Percentiles rank a stretch among this genome's conserved stretches.
These are phyloP conservation scores for Phaethon lepturus DNA, from an alignment of 2,113 vertebrate species.

Conservation along the genomic window DNA sequence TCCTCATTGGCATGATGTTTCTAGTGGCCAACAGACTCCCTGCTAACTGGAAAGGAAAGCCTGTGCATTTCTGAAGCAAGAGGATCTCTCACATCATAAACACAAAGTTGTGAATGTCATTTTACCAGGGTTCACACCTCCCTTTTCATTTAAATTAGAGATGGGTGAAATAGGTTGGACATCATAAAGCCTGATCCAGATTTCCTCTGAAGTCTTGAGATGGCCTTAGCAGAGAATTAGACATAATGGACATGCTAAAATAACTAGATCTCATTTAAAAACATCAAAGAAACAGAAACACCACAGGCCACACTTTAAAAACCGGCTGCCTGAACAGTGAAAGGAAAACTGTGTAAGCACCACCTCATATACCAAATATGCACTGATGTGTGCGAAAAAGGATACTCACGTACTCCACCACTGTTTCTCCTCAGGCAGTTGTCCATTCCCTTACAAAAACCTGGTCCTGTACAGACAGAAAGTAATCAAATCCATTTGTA, in stretches of 20 bases:
- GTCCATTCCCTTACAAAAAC: conserved; percentile 22
- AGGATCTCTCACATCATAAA: conserved; percentile 32
- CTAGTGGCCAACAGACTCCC: background rate
- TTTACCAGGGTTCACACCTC: background rate
- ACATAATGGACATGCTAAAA: conserved; percentile 11
- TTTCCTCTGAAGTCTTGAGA: conserved; percentile 7
- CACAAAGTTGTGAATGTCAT: background rate
- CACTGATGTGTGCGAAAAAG: conserved; percentile 53
- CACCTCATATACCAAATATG: conserved; percentile 67
- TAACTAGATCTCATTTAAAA: conserved; percentile 22
- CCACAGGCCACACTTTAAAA: conserved; percentile 37
- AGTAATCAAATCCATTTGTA: conserved; percentile 54
- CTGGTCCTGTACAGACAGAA: background rate
- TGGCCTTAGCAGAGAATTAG: conserved; percentile 26
- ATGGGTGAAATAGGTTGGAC: background rate
- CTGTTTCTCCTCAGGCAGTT: conserved; percentile 53
- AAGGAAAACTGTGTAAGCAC: conserved; percentile 49
- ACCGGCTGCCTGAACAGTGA: conserved; percentile 31
- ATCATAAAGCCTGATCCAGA: background rate
- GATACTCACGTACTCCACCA: conserved; percentile 10
- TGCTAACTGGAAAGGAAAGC: background rate
- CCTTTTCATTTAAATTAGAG: background rate
- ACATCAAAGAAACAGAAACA: conserved; percentile 61
- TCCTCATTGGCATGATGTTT: background rate
- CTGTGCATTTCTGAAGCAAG: background rate